Evolutionary conservation across 2,888 invertebrate species (phyloP), one percentile per base, ranked within the genome.

Genomic region (Melieria picta): DNA sequence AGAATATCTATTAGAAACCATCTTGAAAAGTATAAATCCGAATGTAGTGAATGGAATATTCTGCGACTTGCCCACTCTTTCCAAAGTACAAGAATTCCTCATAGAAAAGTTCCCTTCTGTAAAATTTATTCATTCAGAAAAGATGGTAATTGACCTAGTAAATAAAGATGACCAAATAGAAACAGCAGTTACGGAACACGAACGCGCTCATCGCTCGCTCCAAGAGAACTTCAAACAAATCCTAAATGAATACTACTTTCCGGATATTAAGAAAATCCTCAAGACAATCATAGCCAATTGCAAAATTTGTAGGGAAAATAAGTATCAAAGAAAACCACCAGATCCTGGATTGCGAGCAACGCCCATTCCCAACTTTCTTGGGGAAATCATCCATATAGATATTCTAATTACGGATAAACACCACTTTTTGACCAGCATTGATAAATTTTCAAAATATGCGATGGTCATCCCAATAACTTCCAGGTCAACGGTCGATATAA

Each of bases 141-240:
- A 13, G 13, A 7, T 13, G 13, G 16, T n/a, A 13, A 7, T 7
- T 7, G 16, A 56, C 13, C 7, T 13, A n/a, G n/a, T 7, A n/a
- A 56, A 56, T 13, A 13, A 10, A 56, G n/a, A 56, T 2, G 30
- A 30, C 30, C 30, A 30, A 30, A 30, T 30, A 3, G 30, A 30
- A 30, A 30, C 30, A 30, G 30, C 30, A 30, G 30, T 30, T 30
- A 30, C 30, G 30, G 30, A 30, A 30, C 30, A 30, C 30, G 30
- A 13, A 10, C 10, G n/a, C n/a, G n/a, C n/a, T n/a, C n/a, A n/a
- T n/a, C 30, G 61, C 47, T 9, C 46, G n/a, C 13, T 68, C 42
- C 62, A 65, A 10, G 67, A 72, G 69, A 72, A 68, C 50, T 71
- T 61, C 48, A 48, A 65, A 46, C 69, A 72, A 69, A 63, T 68